Evolutionary conservation across 2,113 vertebrate genomes (phyloP).

Genomic region (Ceyx margarethae): DNA sequence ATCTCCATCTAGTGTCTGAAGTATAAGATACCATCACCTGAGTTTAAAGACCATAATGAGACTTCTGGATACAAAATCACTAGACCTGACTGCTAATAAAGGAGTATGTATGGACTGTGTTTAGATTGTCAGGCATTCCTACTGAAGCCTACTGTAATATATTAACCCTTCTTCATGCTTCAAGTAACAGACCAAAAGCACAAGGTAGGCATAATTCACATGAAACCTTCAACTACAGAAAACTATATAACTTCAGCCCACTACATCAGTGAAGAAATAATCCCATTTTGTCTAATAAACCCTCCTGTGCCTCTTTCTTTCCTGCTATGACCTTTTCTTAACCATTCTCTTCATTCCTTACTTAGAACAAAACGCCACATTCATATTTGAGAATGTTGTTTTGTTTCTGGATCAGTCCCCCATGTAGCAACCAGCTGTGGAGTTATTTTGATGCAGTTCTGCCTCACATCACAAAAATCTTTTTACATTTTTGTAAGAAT

Average conservation of each 20-base stretch:
- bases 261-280: background rate
- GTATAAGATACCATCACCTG: background rate
- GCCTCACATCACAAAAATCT: background rate
- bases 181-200: background rate
- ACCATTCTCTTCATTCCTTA: background rate
- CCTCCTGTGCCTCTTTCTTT: background rate
- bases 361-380: background rate
- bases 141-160: background rate
- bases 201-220: background rate
- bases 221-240: background rate
- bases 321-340: background rate
- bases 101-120: background rate
- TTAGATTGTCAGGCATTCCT: background rate
- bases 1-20: background rate
- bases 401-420: background rate
- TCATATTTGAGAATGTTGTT: background rate
- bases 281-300: background rate
- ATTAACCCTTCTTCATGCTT: background rate
- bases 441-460: background rate
- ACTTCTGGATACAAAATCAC: background rate
- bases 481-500: background rate
- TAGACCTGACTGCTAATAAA: background rate
- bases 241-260: background rate
- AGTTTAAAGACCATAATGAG: background rate
- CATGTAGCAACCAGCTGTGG: background rate